Evolutionary conservation across 2,888 invertebrate genomes (phyloP), one percentile per base, ranked within the genome.

Genomic region (Linyphia triangularis): DNA sequence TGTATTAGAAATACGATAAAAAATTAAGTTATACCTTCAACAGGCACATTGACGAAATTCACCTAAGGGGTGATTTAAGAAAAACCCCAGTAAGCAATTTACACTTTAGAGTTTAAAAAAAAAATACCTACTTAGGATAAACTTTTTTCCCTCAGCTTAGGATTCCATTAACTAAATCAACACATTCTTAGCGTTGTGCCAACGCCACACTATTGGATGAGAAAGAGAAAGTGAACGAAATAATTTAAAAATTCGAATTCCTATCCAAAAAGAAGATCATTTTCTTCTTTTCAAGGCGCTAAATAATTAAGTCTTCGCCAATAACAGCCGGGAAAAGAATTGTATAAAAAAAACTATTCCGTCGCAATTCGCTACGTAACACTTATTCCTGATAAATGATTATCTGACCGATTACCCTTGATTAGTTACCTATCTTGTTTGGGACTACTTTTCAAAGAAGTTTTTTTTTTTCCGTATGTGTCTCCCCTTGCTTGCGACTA

Each of bases 361-460:
- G 57, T 22, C 69, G 30, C 72, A 24, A 43, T 69, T 65, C 26
- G 83, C 83, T 73, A 72, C 83, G 73, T 73, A 73, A 83, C 83
- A 73, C 83, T 83, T 83, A 83, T 73, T 73, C 83, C 73, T 83
- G 83, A 83, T 83, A 83, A 83, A 83, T 83, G 83, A 83, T 83
- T 83, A 83, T 83, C 83, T 73, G 73, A 83, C 83, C 83, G 73
- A 83, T 83, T 83, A 83, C 83, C 72, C 83, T 83, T 83, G 83
- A 83, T 83, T 83, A 83, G 83, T 83, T 83, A 83, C 83, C 73
- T 43, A 73, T 72, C 73, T 83, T 83, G 83, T 83, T 73, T 61
- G 73, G 73, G 65, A 83, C 72, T 73, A 65, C 61, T 73, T 73
- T 65, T 43, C 30, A 40, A 28, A 70, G 73, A 30, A 51, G 30